Evolutionary conservation across 2,113 vertebrate genomes (phyloP).

Genomic region (Lepus timidus): DNA sequence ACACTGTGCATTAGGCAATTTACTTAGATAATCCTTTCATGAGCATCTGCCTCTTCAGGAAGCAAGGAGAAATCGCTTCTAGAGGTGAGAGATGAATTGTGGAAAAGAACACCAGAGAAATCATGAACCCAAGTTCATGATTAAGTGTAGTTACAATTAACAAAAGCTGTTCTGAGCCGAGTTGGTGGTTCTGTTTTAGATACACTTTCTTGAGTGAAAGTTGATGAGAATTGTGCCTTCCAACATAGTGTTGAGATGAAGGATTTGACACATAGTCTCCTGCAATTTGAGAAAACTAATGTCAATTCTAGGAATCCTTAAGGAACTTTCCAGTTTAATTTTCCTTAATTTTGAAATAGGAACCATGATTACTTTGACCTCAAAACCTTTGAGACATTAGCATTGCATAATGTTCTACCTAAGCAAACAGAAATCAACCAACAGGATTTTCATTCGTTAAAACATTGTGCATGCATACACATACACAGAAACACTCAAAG

Average conservation of each 20-base stretch:
- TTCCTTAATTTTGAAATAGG: background rate
- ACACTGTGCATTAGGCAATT: background rate
- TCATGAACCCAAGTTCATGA: background rate
- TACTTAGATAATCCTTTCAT: slow-evolving; percentile 24
- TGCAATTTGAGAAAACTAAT: background rate
- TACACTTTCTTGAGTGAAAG: background rate
- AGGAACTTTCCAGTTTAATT: background rate
- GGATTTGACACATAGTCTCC: background rate
- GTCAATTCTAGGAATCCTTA: background rate
- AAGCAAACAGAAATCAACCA: background rate
- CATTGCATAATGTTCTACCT: background rate
- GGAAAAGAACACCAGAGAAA: background rate
- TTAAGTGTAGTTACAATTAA: background rate
- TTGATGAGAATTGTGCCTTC: background rate
- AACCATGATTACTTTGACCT: background rate
- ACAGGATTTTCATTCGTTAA: background rate
- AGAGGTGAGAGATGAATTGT: slow-evolving; percentile 10
- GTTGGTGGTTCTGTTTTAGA: background rate
- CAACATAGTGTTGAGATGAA: background rate
- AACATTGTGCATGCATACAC: background rate
- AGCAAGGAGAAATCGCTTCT: background rate
- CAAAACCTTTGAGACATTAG: background rate
- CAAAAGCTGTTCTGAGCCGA: background rate
- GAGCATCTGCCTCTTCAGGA: background rate
- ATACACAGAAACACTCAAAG: background rate